Conservation (phyloP, 1,140 invertebrate species). For the Drosophila gunungcola region DNA sequence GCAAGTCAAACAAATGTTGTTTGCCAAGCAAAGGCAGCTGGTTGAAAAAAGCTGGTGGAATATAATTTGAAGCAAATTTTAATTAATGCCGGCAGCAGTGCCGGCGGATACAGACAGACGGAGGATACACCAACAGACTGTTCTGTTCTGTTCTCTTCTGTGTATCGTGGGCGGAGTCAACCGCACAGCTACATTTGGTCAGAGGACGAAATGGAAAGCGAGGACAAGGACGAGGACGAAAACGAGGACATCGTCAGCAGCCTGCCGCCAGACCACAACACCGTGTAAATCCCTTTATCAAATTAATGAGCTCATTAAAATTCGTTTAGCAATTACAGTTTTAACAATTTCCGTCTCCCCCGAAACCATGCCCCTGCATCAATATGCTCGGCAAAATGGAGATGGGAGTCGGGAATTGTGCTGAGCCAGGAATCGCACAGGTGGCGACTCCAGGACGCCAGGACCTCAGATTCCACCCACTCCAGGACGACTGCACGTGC, state of each 20-base stretch:
- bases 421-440: constrained; percentile 71
- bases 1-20: constrained; percentile 68
- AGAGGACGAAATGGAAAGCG: constrained; percentile 31
- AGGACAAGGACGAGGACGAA: constrained; percentile 1
- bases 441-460: constrained; percentile 49
- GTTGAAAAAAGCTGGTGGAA: constrained; percentile 32
- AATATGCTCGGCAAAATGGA: constrained; percentile 33
- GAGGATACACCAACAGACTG: constrained; percentile 10
- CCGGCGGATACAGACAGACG: constrained; percentile 27
- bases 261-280: constrained; percentile 67
- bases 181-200: constrained; percentile 63
- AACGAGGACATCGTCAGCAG: constrained; percentile 48
- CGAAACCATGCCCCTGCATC: constrained; percentile 9
- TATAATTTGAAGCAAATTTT: constrained; percentile 77
- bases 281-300: constrained; percentile 84
- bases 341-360: constrained; percentile 75
- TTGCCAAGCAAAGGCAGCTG: constrained; percentile 51
- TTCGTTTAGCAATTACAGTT: constrained; percentile 85
- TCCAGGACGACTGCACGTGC: constrained; percentile 40
- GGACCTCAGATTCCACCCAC: constrained; percentile 1
- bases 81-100: constrained; percentile 62
- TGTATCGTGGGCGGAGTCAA: constrained; percentile 20
- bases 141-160: no score
- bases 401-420: constrained; percentile 44
- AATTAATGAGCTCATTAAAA: constrained; percentile 85